Evolutionary conservation across 2,113 vertebrate species (phyloP).

Genomic region (Burhinus bistriatus): DNA sequence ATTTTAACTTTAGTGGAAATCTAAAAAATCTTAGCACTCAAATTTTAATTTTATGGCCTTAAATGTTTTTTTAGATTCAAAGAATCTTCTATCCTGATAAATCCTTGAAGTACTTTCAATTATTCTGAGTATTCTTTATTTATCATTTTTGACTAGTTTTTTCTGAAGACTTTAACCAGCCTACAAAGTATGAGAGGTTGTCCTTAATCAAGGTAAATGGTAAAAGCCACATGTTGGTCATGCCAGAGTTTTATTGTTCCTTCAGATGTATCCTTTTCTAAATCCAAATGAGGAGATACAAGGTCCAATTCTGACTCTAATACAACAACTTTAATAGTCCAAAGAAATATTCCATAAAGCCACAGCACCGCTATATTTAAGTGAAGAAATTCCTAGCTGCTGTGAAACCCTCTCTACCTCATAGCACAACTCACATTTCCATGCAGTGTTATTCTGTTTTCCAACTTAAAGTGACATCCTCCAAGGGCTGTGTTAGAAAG

Average conservation of each 20-base stretch:
- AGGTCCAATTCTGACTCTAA: neutral
- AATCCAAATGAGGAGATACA: neutral
- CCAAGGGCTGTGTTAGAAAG: neutral
- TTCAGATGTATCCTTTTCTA: neutral
- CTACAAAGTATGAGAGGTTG: neutral
- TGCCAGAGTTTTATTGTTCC: neutral
- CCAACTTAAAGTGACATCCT: neutral
- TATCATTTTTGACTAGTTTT: neutral
- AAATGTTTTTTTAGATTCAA: neutral
- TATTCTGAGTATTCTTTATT: neutral
- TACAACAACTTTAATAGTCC: neutral
- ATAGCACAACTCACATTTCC: neutral
- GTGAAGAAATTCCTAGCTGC: neutral
- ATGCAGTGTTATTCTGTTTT: neutral
- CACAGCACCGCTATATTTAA: neutral
- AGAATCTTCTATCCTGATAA: neutral
- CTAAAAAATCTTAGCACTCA: neutral
- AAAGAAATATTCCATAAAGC: neutral
- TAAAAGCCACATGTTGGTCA: neutral
- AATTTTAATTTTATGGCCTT: neutral
- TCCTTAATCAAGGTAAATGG: neutral
- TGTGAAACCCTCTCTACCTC: neutral
- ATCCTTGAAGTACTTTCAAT: neutral
- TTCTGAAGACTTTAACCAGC: neutral
- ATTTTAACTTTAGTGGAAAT: neutral